A percentile compares a stretch with the other conserved stretches of the same genome.
These are phyloP conservation scores for Brachypteracias leptosomus DNA, from an alignment of 2,113 vertebrate species.

Conservation along the genomic window DNA sequence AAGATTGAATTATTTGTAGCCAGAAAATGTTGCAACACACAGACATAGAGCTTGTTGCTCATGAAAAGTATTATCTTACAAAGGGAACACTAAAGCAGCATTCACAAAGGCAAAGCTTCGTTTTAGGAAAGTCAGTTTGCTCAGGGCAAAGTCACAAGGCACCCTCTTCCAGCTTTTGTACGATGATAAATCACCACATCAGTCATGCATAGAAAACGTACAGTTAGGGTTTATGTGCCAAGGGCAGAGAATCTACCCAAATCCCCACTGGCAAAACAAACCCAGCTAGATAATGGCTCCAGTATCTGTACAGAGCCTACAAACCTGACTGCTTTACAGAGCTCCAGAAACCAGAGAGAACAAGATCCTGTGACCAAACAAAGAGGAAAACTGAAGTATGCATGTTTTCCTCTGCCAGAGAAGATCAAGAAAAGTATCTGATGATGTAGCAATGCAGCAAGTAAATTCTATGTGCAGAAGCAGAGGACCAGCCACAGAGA, in stretches of 20 bases:
- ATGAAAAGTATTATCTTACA: constrained; percentile 51
- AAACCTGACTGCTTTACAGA: background rate
- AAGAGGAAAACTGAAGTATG: background rate
- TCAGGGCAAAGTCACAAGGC: constrained; percentile 48
- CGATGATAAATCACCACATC: constrained; percentile 4
- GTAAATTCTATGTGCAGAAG: background rate
- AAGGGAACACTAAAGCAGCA: constrained; percentile 5
- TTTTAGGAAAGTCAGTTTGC: constrained; percentile 49
- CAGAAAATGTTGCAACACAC: background rate
- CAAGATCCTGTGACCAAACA: background rate
- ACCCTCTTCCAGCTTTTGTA: background rate
- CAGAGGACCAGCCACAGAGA: background rate
- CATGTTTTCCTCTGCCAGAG: background rate
- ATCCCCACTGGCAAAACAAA: constrained; percentile 25
- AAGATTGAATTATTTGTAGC: background rate
- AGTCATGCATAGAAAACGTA: background rate
- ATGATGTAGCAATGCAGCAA: background rate
- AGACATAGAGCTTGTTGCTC: constrained; percentile 36
- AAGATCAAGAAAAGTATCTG: background rate
- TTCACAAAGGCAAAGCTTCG: background rate
- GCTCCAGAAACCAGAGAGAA: background rate
- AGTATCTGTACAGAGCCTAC: constrained; percentile 14
- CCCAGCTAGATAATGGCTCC: background rate
- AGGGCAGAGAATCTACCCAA: background rate
- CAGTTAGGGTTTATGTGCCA: background rate